Evolutionary conservation across 2,888 invertebrate species (phyloP).

Genomic region (Acrocyrtus sp.): DNA sequence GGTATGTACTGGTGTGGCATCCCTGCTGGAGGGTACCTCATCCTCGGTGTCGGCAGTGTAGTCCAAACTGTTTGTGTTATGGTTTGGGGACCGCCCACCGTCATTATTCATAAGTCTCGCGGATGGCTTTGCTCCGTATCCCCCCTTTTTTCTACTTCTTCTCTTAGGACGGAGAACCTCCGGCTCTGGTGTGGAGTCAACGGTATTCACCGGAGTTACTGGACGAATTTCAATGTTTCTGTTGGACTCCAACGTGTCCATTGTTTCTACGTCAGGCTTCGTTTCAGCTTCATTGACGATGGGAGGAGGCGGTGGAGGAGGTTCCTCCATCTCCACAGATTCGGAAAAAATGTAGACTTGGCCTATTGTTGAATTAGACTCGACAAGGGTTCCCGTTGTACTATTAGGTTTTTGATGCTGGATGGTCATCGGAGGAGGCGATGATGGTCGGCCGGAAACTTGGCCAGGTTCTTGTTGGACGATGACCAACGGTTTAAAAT

Average conservation of each 20-base stretch:
- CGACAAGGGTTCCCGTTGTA: slow-evolving; percentile 37
- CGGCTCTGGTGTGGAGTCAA: slow-evolving; percentile 26
- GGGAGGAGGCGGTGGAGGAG: neutral
- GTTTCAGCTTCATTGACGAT: neutral
- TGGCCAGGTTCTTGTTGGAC: slow-evolving; percentile 31
- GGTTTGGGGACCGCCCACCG: slow-evolving; percentile 35
- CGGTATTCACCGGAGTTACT: slow-evolving; percentile 31
- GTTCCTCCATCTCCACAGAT: neutral
- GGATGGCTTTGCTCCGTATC: slow-evolving; percentile 4
- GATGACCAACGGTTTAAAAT: slow-evolving; percentile 47
- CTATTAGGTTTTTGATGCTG: slow-evolving; percentile 39
- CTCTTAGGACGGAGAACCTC: slow-evolving; percentile 29
- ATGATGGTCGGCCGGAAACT: neutral
- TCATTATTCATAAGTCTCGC: slow-evolving; percentile 9
- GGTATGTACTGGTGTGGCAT: slow-evolving; percentile 36
- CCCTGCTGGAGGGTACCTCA: slow-evolving; percentile 34
- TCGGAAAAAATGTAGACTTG: slow-evolving; percentile 45
- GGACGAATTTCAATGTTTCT: slow-evolving; percentile 17
- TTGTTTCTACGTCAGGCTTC: neutral
- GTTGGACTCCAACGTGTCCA: neutral
- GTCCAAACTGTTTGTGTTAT: slow-evolving; percentile 35
- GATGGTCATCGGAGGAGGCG: slow-evolving; percentile 12
- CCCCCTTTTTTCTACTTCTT: slow-evolving; percentile 31
- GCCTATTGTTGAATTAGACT: slow-evolving; percentile 36
- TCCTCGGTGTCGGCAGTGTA: slow-evolving; percentile 49